Evolutionary conservation across 1,140 invertebrate species (phyloP).

Genomic region (Platorchestia sp.): DNA sequence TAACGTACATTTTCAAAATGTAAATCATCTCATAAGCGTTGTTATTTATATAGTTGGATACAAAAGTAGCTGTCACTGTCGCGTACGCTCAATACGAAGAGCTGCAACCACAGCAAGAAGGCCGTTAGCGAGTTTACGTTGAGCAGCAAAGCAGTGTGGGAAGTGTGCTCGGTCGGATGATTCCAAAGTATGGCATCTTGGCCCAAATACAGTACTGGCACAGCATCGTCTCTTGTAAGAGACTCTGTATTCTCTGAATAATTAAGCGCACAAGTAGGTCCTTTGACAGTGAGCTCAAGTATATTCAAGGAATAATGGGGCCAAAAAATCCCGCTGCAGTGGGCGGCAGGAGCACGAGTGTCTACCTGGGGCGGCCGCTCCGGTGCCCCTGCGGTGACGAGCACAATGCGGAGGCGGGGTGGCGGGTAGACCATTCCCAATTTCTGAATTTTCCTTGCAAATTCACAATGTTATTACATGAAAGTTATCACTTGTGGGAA

Average conservation of each 20-base stretch:
- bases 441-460: neutral
- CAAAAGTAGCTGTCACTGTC: neutral
- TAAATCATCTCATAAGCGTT: too few relatives aligned
- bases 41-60: too few relatives aligned
- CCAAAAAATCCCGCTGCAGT: neutral
- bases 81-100: neutral
- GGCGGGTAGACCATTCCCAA: too few relatives aligned
- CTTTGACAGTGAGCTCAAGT: constrained; percentile 9
- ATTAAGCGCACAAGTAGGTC: constrained; percentile 18
- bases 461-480: too few relatives aligned
- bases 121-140: neutral
- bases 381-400: neutral
- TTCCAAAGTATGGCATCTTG: neutral
- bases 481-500: too few relatives aligned
- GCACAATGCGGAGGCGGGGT: neutral
- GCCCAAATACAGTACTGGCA: neutral
- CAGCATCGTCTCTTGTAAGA: neutral
- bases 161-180: neutral
- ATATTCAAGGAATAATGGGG: constrained; percentile 26
- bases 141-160: neutral
- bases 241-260: constrained; percentile 1
- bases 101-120: neutral
- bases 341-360: neutral
- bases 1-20: too few relatives aligned
- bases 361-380: neutral